phyloP scores from a whole-genome alignment of 2,888 invertebrate species.

The Sturmia bella region DNA sequence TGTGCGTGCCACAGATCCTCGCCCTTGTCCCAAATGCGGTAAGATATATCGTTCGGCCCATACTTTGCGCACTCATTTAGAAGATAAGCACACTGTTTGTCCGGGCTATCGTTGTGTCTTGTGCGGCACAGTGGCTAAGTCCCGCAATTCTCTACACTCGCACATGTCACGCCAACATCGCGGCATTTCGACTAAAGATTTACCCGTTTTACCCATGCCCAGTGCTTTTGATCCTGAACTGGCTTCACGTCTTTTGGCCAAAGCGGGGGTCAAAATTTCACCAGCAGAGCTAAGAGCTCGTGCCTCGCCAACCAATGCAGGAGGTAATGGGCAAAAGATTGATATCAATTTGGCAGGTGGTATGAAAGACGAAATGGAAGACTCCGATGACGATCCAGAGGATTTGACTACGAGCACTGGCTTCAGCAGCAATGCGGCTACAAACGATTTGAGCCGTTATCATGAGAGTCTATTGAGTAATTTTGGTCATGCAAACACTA shows the following conservation, averaged over 20 bases:
- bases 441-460: conserved; percentile 79
- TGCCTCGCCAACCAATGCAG: conserved; percentile 90
- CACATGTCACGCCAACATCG: conserved; percentile 97
- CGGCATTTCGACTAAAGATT: conserved; percentile 95
- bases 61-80: conserved; percentile 93
- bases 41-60: conserved; percentile 96
- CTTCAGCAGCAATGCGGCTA: conserved; percentile 70
- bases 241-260: conserved; percentile 91
- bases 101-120: conserved; percentile 95
- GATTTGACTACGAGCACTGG: conserved; percentile 85
- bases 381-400: conserved; percentile 89
- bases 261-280: conserved; percentile 93
- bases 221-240: conserved; percentile 95
- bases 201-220: conserved; percentile 96
- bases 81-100: conserved; percentile 96
- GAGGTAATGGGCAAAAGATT: conserved; percentile 60
- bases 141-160: conserved; percentile 94
- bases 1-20: conserved; percentile 94
- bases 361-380: conserved; percentile 86
- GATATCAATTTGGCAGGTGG: conserved; percentile 84
- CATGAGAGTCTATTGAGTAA: conserved; percentile 80
- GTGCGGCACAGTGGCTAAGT: conserved; percentile 96
- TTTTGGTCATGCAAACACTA: conserved; percentile 84
- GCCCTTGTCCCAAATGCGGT: conserved; percentile 96
- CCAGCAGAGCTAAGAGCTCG: conserved; percentile 91